Evolutionary conservation across 2,888 invertebrate genomes (phyloP).

Genomic region (Stenodera caucasica): DNA sequence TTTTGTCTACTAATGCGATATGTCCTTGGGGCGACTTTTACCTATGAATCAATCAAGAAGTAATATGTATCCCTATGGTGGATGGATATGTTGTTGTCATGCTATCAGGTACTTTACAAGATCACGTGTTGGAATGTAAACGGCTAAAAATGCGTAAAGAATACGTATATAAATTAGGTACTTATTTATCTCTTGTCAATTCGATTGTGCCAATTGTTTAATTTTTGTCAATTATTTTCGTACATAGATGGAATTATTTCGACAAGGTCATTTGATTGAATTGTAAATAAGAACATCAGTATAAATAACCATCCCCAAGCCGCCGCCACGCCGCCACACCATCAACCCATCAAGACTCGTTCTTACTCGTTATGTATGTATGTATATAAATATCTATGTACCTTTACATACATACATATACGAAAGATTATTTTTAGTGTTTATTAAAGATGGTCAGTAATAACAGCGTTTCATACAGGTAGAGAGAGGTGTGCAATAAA

Average conservation of each 20-base stretch:
- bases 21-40: constrained; percentile 6
- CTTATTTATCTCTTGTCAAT: no score
- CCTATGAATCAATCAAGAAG: constrained; percentile 24
- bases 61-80: constrained; percentile 16
- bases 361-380: constrained; percentile 6
- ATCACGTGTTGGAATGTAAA: constrained; percentile 38
- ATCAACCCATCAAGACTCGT: constrained; percentile 24
- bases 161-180: constrained; percentile 26
- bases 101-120: constrained; percentile 37
- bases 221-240: no score
- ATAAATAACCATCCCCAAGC: constrained; percentile 12
- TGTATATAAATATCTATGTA: background rate
- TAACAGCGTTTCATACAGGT: constrained; percentile 18
- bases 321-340: no score
- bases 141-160: constrained; percentile 23
- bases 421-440: constrained; percentile 23
- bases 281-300: no score
- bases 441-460: constrained; percentile 24
- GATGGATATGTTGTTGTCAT: constrained; percentile 19
- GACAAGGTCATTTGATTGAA: background rate
- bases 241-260: background rate
- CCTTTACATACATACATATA: background rate
- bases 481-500: constrained; percentile 11
- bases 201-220: no score
- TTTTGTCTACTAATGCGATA: background rate